Conservation (phyloP, 1,140 invertebrate species). For the Hypothenemus hampei region DNA sequence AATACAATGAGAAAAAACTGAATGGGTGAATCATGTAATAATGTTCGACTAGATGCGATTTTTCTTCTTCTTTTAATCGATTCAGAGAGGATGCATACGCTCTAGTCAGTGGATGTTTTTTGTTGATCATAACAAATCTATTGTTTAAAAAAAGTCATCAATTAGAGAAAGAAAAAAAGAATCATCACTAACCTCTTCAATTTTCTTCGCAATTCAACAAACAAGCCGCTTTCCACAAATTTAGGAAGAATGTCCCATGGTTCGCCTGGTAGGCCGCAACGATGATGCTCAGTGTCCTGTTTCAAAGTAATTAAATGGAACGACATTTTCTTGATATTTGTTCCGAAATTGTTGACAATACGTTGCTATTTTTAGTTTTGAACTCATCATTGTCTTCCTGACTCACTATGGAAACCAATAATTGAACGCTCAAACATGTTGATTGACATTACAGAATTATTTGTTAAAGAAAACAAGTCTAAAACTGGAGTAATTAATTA, state of each 20-base stretch:
- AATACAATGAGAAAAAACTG: conserved; percentile 3
- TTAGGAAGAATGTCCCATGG: conserved; percentile 2
- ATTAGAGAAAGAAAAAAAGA: background rate
- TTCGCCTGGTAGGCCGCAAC: conserved; percentile 1
- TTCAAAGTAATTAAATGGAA: background rate
- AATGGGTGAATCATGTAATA: conserved; percentile 8
- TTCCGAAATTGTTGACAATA: no score
- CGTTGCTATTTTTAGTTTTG: no score
- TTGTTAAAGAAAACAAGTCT: no score
- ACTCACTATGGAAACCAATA: no score
- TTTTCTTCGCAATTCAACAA: conserved; percentile 6
- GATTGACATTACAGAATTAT: no score
- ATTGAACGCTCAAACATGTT: no score
- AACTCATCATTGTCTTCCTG: no score
- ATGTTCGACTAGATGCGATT: conserved; percentile 5
- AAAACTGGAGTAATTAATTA: no score
- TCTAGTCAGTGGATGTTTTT: background rate
- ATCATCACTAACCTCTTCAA: conserved; percentile 2
- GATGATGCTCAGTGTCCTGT: conserved; percentile 3
- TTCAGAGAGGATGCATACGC: conserved; percentile 1
- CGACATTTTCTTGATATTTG: background rate
- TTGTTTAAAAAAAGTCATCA: background rate
- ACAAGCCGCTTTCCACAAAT: conserved; percentile 5
- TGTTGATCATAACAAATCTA: conserved; percentile 3
- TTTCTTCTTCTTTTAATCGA: conserved; percentile 5